Percentiles rank a stretch among this genome's conserved stretches.
These are phyloP conservation scores for Holotrichia oblita DNA, from an alignment of 1,140 invertebrate species.

Conservation along the genomic window DNA sequence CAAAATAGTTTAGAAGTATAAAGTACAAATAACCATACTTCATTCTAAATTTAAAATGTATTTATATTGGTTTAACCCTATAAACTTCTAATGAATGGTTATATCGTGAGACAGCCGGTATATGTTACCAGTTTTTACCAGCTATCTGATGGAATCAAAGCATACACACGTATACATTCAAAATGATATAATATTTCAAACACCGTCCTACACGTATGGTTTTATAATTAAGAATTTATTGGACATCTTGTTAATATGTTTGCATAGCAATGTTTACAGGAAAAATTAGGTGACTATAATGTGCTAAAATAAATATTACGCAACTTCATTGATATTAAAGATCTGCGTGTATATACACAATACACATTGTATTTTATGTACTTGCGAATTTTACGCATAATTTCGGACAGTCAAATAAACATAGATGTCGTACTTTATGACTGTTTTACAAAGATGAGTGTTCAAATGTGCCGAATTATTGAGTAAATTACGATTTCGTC, in stretches of 20 bases:
- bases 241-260: conserved; percentile 29
- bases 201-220: not conserved
- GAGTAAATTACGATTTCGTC: not conserved
- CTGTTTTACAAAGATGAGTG: not conserved
- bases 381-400: conserved; percentile 31
- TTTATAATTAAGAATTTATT: conserved; percentile 29
- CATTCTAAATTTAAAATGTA: no score
- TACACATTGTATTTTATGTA: conserved; percentile 17
- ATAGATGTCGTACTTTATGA: not conserved
- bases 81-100: no score
- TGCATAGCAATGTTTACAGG: not conserved
- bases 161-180: not conserved
- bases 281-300: conserved; percentile 34
- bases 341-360: not conserved
- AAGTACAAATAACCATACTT: no score
- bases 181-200: not conserved
- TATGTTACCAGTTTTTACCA: no score
- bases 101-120: no score
- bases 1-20: no score
- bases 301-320: conserved; percentile 28
- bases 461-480: not conserved
- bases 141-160: no score
- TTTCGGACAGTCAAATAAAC: conserved; percentile 3
- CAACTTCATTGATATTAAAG: conserved; percentile 16
- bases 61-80: no score